Evolutionary conservation across 2,888 invertebrate species (phyloP), one percentile per base, ranked within the genome.

Genomic region (Oegoconia quadripuncta): DNA sequence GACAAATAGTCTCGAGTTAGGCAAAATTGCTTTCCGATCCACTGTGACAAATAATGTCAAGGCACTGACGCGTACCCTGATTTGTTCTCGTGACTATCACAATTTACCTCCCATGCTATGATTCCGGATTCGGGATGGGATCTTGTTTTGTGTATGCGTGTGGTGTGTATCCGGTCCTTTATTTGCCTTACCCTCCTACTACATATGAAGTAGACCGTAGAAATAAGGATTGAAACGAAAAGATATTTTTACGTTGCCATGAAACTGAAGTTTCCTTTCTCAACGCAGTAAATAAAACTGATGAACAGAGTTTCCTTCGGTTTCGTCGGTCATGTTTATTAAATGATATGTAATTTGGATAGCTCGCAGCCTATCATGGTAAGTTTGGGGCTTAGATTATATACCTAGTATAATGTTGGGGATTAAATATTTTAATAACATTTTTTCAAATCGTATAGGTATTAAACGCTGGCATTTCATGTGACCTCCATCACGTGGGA

Each of bases 1-100:
- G 82, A 84, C 81, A 84, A 87, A 86, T 84, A 82, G 82, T 78
- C 75, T 71, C 72, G 73, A 78, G 76, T 80, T 82, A 81, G 76
- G 62, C 67, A 68, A 77, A 83, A 86, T 86, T 81, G 83, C 80
- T 78, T 83, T 83, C 74, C 78, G 76, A 84, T 87, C 78, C 76
- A 78, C 76, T 79, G 72, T 78, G 75, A 81, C 82, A 80, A 82
- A 83, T 84, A 84, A 83, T 78, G 76, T 75, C 74, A 75, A 71
- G 64, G 73, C 66, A 78, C 67, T 80, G 79, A 80, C 62, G 80
- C 78, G 78, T 75, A 70, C 71, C 77, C 73, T 73, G 66, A 68
- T 67, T 67, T 71, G 74, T 72, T 76, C 70, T 73, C 66, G 72
- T 71, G 74, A 74, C 70, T 67, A 75, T 75, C 76, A 73, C 74